Evolutionary conservation across 2,888 invertebrate species (phyloP).

Genomic region (Volucella zonaria): DNA sequence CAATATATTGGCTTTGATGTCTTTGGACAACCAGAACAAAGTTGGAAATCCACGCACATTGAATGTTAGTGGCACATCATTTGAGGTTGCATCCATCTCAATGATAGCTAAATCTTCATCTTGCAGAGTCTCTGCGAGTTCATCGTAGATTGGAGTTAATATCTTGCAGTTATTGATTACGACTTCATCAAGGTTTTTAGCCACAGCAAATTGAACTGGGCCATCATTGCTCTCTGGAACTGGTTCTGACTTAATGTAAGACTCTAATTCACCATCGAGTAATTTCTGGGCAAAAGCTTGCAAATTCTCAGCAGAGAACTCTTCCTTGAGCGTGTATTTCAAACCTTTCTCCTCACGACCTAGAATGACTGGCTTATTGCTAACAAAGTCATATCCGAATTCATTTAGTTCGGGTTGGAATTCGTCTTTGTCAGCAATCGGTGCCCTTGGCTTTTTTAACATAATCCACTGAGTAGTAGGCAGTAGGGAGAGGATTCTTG

Average conservation of each 20-base stretch:
- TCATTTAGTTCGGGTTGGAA: constrained; percentile 97
- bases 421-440: no score
- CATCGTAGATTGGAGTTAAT: constrained; percentile 95
- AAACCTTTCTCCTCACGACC: constrained; percentile 92
- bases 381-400: constrained; percentile 93
- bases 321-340: constrained; percentile 94
- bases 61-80: constrained; percentile 95
- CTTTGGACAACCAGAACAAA: constrained; percentile 96
- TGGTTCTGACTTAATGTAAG: constrained; percentile 97
- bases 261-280: constrained; percentile 91
- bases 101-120: constrained; percentile 95
- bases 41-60: constrained; percentile 99
- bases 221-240: constrained; percentile 93
- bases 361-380: constrained; percentile 94
- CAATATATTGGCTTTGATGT: constrained; percentile 91
- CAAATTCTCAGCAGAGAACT: constrained; percentile 94
- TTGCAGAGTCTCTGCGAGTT: constrained; percentile 93
- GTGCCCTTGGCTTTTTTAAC: no score
- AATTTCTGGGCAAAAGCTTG: constrained; percentile 93
- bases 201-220: constrained; percentile 95
- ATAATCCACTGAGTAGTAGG: no score
- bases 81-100: constrained; percentile 99
- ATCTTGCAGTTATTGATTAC: constrained; percentile 98
- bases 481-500: no score
- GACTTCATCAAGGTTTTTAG: constrained; percentile 97